A percentile compares a stretch with the other conserved stretches of the same genome.
Conservation (phyloP, 1,140 invertebrate genomes). For the Cheumatopsyche charites region DNA sequence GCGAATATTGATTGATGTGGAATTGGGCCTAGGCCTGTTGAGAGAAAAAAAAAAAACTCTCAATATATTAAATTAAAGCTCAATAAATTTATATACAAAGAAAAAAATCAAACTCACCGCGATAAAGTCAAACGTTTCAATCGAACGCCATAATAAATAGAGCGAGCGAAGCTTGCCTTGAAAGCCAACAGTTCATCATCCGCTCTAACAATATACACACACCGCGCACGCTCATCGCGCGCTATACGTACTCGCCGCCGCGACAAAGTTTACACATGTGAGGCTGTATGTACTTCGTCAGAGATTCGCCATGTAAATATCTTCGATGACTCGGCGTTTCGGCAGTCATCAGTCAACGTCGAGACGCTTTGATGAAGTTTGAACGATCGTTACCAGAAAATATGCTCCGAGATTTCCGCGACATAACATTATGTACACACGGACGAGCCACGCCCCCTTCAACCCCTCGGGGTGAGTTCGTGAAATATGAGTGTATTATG, state of each 20-base stretch:
- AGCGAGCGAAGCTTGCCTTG: no score
- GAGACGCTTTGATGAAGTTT: slow-evolving; percentile 20
- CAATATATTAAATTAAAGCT: no score
- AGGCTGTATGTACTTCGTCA: no score
- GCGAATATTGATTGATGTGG: no score
- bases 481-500: background rate
- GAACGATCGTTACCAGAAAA: slow-evolving; percentile 14
- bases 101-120: no score
- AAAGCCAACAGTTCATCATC: background rate
- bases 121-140: no score
- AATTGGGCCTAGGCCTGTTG: no score
- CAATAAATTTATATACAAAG: no score
- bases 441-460: background rate
- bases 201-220: background rate
- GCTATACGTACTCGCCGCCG: no score
- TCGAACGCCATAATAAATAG: no score
- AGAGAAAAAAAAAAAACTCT: no score
- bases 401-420: background rate
- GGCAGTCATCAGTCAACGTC: slow-evolving; percentile 20
- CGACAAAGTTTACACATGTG: background rate
- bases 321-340: slow-evolving; percentile 20
- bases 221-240: no score
- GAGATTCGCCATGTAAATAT: slow-evolving; percentile 19
- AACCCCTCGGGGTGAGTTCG: background rate
- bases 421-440: background rate